Conservation (phyloP, 2,797 vertebrate species). For the Botia almorhae region DNA sequence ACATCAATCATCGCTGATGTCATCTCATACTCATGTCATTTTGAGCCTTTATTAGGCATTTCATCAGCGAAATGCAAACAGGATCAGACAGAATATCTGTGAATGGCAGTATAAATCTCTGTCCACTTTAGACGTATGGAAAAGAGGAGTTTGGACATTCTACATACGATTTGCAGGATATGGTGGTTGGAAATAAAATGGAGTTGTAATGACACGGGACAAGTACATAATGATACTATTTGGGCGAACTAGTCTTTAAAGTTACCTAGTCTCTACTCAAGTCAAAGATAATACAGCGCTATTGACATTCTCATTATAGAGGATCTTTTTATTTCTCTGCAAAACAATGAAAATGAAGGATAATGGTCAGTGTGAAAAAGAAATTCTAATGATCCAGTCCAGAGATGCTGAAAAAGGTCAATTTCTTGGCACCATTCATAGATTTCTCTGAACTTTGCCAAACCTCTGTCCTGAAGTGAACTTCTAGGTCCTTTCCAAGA, state of each 20-base stretch:
- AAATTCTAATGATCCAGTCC: slow-evolving; percentile 7
- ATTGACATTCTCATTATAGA: slow-evolving; percentile 8
- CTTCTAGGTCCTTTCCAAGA: slow-evolving; percentile 20
- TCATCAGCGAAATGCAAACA: neutral
- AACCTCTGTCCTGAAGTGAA: slow-evolving; percentile 31
- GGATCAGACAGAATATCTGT: neutral
- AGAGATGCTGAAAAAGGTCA: slow-evolving; percentile 25
- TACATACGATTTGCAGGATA: neutral
- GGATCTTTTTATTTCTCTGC: slow-evolving; percentile 4
- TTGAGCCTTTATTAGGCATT: neutral
- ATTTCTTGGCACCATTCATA: slow-evolving; percentile 13
- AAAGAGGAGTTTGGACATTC: neutral
- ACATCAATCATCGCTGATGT: neutral
- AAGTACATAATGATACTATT: neutral
- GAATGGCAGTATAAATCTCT: neutral
- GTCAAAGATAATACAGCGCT: neutral
- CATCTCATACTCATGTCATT: neutral
- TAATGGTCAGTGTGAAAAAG: slow-evolving; percentile 12
- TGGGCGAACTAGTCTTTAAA: neutral
- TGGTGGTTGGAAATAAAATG: neutral
- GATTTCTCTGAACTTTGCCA: slow-evolving; percentile 33
- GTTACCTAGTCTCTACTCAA: neutral
- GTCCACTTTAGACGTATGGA: too few relatives aligned
- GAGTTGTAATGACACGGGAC: neutral
- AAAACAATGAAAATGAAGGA: slow-evolving; percentile 12